phyloP scores from a whole-genome alignment of 2,888 invertebrate species.

The Melieria crassipennis region DNA sequence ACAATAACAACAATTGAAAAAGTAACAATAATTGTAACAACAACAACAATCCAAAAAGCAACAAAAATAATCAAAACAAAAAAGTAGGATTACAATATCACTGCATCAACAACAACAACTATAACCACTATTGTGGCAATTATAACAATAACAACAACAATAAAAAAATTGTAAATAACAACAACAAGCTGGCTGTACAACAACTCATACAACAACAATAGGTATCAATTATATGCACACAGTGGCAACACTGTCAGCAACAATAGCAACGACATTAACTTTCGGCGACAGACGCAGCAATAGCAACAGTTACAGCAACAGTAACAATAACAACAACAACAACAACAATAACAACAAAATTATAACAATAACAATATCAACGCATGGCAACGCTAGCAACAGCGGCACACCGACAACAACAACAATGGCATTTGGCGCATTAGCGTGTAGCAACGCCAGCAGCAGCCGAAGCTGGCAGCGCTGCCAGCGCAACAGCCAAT shows the following conservation, averaged over 20 bases:
- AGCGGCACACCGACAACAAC: neutral
- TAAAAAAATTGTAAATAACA: too few species aligned
- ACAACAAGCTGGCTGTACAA: too few species aligned
- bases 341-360: slow-evolving; percentile 31
- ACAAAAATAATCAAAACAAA: too few species aligned
- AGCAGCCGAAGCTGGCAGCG: slow-evolving; percentile 44
- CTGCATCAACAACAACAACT: too few species aligned
- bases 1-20: too few species aligned
- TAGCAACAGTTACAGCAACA: slow-evolving; percentile 25
- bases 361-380: slow-evolving; percentile 18
- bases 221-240: slow-evolving; percentile 1
- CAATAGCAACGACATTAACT: slow-evolving; percentile 12
- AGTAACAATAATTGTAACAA: too few species aligned
- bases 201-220: slow-evolving; percentile 11
- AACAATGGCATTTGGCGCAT: too few species aligned
- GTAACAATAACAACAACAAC: slow-evolving; percentile 32
- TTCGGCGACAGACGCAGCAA: slow-evolving; percentile 24
- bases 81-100: too few species aligned
- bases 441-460: neutral
- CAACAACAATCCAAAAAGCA: too few species aligned
- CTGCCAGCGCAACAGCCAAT: slow-evolving; percentile 44
- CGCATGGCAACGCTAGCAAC: slow-evolving; percentile 7
- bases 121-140: too few species aligned
- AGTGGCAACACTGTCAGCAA: slow-evolving; percentile 14
- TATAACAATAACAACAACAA: too few species aligned